Conservation (phyloP, 2,797 vertebrate species). For the Neostethus bicornis region DNA sequence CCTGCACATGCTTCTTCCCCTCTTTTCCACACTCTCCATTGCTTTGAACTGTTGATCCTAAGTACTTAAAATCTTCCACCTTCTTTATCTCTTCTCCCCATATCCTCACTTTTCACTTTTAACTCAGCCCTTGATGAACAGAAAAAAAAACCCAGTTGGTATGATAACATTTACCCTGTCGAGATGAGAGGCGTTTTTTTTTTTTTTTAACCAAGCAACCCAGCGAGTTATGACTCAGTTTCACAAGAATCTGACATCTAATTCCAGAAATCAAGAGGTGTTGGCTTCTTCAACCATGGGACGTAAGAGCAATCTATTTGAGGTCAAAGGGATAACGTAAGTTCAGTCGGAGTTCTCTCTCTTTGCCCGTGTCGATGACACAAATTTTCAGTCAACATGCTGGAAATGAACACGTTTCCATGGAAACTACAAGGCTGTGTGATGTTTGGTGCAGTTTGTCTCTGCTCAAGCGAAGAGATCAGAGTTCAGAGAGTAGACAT, state of each 20-base stretch:
- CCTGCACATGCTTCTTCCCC: no score
- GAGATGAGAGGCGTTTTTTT: conserved; percentile 43
- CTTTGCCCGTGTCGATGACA: conserved; percentile 12
- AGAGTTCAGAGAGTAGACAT: conserved; percentile 25
- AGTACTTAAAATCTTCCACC: no score
- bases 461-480: conserved; percentile 13
- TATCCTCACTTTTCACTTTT: no score
- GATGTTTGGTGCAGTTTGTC: conserved; percentile 8
- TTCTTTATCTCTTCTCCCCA: no score
- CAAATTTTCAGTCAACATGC: conserved; percentile 18
- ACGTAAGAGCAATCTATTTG: conserved; percentile 62
- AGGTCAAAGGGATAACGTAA: conserved; percentile 54
- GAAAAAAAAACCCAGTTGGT: no score
- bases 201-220: conserved; percentile 50
- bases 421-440: conserved; percentile 5
- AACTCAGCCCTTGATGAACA: no score
- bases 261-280: conserved; percentile 58
- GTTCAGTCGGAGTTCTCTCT: not conserved
- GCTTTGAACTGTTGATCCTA: no score
- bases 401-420: conserved; percentile 28
- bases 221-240: conserved; percentile 52
- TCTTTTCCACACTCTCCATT: no score
- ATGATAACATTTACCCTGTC: conserved; percentile 25
- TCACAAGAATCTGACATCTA: conserved; percentile 52
- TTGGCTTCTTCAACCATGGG: conserved; percentile 47